Evolutionary conservation across 2,797 vertebrate genomes (phyloP), one percentile per base, ranked within the genome.

Genomic region (Lepilemur ruficaudatus): DNA sequence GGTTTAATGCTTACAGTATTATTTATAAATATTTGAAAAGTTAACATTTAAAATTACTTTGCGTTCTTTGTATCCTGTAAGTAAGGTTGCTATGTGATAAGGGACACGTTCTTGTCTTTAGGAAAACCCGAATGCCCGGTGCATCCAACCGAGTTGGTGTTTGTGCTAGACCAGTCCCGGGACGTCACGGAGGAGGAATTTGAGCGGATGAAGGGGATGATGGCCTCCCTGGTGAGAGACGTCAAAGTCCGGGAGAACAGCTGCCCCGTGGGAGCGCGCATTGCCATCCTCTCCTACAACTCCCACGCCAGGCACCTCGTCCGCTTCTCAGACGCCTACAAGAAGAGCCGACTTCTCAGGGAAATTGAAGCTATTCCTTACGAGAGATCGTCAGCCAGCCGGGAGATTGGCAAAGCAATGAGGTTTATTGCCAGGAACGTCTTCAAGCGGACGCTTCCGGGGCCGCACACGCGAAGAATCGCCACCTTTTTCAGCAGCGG

Each of bases 151-250:
- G 98, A 98, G 67, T 2, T 98, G 89, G 97, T 98, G 12, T 98
- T 98, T 57, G 98, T 93, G n/a, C 79, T 98, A 18, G 98, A 98
- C 69, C 78, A 90, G 86, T 98, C 98, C 2, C 75, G 69, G 76
- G 98, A 94, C 0, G 95, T 98, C 88, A 94, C 96, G 0, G 38
- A 72, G 22, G 73, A 93, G 41, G 67, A 93, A 2, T 98, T 98
- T 13, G 78, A 91, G 55, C 93, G 78, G 23, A 98, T 98, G 98
- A 98, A 97, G 95, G 52, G 28, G 32, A 76, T 97, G 52, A 20
- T 97, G 23, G 78, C 46, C 5, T 46, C 57, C 0, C 78, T 98
- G 14, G 38, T 98, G 78, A 78, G 90, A 0, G 38, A 63, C 38
- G 1, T 98, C 0, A 75, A 50, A 0, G 97, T 98, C 61, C 97